Evolutionary conservation across 2,888 invertebrate genomes (phyloP).

Genomic region (Amiota communis): DNA sequence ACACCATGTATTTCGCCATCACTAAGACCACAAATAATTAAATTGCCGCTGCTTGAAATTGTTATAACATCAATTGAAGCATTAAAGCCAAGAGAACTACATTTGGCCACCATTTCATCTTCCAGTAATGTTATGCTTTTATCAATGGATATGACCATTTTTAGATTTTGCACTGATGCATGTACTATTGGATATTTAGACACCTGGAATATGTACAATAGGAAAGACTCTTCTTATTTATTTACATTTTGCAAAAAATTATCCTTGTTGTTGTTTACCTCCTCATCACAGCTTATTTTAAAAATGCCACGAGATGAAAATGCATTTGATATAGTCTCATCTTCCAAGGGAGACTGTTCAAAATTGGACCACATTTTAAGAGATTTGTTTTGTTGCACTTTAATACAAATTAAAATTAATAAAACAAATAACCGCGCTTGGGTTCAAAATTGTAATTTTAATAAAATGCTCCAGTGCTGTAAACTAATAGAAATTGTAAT

Average conservation of each 20-base stretch:
- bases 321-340: slow-evolving; percentile 70
- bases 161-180: slow-evolving; percentile 67
- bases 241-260: background rate
- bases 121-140: slow-evolving; percentile 68
- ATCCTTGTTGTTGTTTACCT: slow-evolving; percentile 47
- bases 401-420: slow-evolving; percentile 23
- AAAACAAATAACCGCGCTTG: slow-evolving; percentile 31
- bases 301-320: slow-evolving; percentile 71
- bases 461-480: too few species aligned
- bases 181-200: slow-evolving; percentile 63
- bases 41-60: slow-evolving; percentile 67
- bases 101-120: slow-evolving; percentile 69
- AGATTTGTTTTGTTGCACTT: slow-evolving; percentile 34
- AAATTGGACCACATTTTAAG: slow-evolving; percentile 71
- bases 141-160: slow-evolving; percentile 70
- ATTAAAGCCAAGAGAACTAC: slow-evolving; percentile 66
- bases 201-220: slow-evolving; percentile 54
- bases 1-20: slow-evolving; percentile 72
- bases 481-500: too few species aligned
- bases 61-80: slow-evolving; percentile 66
- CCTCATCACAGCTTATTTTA: slow-evolving; percentile 67
- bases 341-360: slow-evolving; percentile 65
- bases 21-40: slow-evolving; percentile 69
- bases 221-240: too few species aligned
- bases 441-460: background rate